Evolutionary conservation across 2,113 vertebrate genomes (phyloP).

Genomic region (Cairina moschata): DNA sequence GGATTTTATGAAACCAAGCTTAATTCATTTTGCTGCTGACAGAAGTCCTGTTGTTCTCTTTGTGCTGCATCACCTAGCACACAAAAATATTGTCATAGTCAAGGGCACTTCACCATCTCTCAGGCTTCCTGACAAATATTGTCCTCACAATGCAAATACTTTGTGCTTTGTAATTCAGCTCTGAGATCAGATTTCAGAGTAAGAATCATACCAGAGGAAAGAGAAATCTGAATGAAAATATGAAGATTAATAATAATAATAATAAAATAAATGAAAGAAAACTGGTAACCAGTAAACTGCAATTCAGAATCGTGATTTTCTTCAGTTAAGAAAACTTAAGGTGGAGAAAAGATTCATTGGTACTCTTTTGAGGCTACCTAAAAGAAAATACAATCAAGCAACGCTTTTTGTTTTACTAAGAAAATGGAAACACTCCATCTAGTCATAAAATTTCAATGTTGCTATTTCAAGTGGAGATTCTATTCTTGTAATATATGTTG

Average conservation of each 20-base stretch:
- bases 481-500: not conserved
- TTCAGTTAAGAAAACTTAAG: not conserved
- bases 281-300: not conserved
- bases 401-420: not conserved
- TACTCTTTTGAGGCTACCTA: not conserved
- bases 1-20: not conserved
- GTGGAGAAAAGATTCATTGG: not conserved
- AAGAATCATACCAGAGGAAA: not conserved
- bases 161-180: not conserved
- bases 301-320: not conserved
- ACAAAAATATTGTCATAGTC: slow-evolving; percentile 5
- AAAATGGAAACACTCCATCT: not conserved
- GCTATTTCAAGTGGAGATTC: not conserved
- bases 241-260: not conserved
- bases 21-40: slow-evolving; percentile 9
- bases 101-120: not conserved
- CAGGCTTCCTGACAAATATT: not conserved
- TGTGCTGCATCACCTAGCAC: not conserved
- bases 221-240: not conserved
- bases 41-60: not conserved
- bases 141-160: not conserved
- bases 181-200: not conserved
- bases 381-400: not conserved
- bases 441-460: not conserved
- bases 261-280: not conserved